Conservation (phyloP, 1,140 invertebrate species). For the Bathynomus jamesi region DNA sequence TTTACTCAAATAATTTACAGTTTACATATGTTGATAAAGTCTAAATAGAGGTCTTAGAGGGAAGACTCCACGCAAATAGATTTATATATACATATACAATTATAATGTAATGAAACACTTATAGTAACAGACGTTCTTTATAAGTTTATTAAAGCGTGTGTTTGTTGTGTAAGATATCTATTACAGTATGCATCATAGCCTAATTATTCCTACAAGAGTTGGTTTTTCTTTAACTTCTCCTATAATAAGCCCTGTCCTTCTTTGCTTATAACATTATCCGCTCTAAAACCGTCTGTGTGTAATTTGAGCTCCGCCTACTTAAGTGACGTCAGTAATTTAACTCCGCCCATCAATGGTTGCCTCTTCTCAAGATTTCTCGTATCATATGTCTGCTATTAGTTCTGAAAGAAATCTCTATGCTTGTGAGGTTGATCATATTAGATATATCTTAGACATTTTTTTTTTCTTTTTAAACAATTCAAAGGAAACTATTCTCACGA, state of each 20-base stretch:
- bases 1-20: no score
- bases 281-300: not conserved
- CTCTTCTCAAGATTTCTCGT: not conserved
- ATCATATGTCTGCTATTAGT: not conserved
- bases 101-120: not conserved
- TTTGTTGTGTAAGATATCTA: not conserved
- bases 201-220: not conserved
- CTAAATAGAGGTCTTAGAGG: no score
- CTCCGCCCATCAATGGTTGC: not conserved
- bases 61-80: no score
- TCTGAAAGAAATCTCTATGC: no score
- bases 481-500: no score
- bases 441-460: no score
- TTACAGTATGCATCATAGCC: not conserved
- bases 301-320: not conserved
- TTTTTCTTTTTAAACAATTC: no score
- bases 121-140: not conserved
- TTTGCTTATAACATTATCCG: not conserved
- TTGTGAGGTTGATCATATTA: no score
- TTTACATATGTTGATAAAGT: no score
- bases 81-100: no score
- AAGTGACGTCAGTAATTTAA: not conserved
- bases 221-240: not conserved
- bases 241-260: not conserved
- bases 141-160: not conserved